Conservation (phyloP, 2,797 vertebrate species). For the Vespertilio murinus region DNA sequence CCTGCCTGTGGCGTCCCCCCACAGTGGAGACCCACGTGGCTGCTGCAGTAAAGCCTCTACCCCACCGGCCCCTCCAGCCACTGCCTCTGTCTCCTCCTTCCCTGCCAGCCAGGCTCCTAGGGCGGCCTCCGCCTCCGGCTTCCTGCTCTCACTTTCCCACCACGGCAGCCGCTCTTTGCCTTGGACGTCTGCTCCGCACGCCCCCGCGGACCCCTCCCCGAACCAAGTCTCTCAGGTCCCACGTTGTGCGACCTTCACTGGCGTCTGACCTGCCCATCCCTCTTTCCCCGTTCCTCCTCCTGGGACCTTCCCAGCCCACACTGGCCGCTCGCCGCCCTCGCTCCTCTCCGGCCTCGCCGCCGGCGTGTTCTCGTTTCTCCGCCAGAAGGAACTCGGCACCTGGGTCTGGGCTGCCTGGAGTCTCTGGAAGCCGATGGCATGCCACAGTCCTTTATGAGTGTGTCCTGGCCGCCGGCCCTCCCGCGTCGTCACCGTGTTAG, state of each 20-base stretch:
- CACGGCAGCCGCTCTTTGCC: background rate
- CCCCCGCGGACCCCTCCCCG: background rate
- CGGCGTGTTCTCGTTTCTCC: too few species aligned
- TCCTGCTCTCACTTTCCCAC: background rate
- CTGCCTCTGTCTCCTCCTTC: background rate
- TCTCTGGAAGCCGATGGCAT: background rate
- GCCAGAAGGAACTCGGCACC: too few species aligned
- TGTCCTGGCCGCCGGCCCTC: background rate
- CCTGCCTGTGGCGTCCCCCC: background rate
- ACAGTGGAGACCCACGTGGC: background rate
- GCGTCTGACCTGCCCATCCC: too few species aligned
- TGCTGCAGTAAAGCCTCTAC: background rate
- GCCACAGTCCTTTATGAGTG: background rate
- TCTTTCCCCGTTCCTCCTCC: too few species aligned
- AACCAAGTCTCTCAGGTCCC: background rate
- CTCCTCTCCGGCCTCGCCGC: too few species aligned
- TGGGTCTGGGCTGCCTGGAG: background rate
- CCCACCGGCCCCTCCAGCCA: background rate
- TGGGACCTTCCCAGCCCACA: fast-evolving
- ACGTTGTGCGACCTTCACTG: fast-evolving
- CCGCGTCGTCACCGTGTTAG: background rate
- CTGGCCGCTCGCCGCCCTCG: too few species aligned
- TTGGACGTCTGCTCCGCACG: too few species aligned
- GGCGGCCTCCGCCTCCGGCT: background rate
- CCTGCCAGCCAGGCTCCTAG: background rate